phyloP scores from a whole-genome alignment of 23 tunicate species.

The Ascidia mentula region DNA sequence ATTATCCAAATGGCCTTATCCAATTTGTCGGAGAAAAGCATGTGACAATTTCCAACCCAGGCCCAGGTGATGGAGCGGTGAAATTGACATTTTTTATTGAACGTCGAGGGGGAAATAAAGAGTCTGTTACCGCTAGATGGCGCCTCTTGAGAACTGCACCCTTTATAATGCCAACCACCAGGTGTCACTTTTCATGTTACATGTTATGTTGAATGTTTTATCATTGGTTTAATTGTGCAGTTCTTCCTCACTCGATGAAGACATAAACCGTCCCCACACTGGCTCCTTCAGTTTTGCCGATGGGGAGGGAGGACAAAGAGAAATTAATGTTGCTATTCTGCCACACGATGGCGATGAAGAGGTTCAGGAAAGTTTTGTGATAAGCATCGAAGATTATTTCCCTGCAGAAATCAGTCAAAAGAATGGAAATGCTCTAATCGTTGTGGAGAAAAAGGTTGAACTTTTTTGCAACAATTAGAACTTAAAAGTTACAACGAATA shows the following conservation, averaged over 20 bases:
- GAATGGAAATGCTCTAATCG: constrained; percentile 47
- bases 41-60: constrained; percentile 42
- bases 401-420: constrained; percentile 74
- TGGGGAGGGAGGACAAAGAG: constrained; percentile 36
- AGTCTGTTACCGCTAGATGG: constrained; percentile 47
- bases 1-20: constrained; percentile 77
- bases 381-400: constrained; percentile 32
- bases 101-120: constrained; percentile 54
- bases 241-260: constrained; percentile 35
- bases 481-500: background rate
- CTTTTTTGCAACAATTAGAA: too few species aligned
- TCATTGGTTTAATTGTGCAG: constrained; percentile 24
- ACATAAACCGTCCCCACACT: constrained; percentile 38
- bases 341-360: constrained; percentile 50
- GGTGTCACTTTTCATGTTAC: too few species aligned
- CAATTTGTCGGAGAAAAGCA: constrained; percentile 40
- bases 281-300: constrained; percentile 50
- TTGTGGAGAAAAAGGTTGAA: constrained; percentile 67
- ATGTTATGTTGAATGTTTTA: background rate
- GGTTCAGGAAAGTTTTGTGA: constrained; percentile 55
- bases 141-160: constrained; percentile 41
- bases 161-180: constrained; percentile 37
- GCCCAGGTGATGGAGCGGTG: background rate
- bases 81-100: constrained; percentile 32
- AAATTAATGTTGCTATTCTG: constrained; percentile 32